These are phyloP conservation scores for Deilephila elpenor DNA, from an alignment of 2,888 invertebrate species.

Conservation along the genomic window DNA sequence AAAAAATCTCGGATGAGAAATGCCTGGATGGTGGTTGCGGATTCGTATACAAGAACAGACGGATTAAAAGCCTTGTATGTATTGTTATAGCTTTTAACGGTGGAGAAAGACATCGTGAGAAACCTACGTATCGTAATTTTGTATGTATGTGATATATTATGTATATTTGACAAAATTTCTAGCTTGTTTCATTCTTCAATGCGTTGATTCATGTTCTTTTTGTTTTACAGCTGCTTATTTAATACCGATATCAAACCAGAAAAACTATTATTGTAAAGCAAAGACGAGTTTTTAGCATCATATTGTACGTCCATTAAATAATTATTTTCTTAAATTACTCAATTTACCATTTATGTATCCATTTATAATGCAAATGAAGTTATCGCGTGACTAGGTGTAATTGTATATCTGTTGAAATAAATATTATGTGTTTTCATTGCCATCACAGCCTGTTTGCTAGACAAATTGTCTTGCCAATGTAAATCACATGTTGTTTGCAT, in stretches of 20 bases:
- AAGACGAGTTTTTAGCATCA: not conserved
- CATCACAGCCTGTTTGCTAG: not conserved
- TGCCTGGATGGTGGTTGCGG: no score
- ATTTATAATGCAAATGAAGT: slow-evolving; percentile 27
- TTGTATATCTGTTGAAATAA: slow-evolving; percentile 14
- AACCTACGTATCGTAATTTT: no score
- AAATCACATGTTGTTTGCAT: not conserved
- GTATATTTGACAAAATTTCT: no score
- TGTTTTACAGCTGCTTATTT: not conserved
- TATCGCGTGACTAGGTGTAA: slow-evolving; percentile 28
- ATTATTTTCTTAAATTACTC: slow-evolving; percentile 23
- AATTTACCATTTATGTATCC: slow-evolving; percentile 19
- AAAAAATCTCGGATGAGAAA: no score
- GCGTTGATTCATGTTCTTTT: not conserved
- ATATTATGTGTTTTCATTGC: slow-evolving; percentile 3
- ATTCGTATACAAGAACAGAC: no score
- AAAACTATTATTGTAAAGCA: not conserved
- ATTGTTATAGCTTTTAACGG: no score
- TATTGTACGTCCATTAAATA: slow-evolving; percentile 15
- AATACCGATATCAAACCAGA: not conserved
- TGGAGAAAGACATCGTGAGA: no score
- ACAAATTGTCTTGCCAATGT: not conserved
- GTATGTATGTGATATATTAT: no score
- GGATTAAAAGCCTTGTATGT: no score
- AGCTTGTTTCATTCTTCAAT: no score